These are phyloP conservation scores for Zaprionus davidi DNA, from an alignment of 1,140 invertebrate genomes.

Conservation along the genomic window DNA sequence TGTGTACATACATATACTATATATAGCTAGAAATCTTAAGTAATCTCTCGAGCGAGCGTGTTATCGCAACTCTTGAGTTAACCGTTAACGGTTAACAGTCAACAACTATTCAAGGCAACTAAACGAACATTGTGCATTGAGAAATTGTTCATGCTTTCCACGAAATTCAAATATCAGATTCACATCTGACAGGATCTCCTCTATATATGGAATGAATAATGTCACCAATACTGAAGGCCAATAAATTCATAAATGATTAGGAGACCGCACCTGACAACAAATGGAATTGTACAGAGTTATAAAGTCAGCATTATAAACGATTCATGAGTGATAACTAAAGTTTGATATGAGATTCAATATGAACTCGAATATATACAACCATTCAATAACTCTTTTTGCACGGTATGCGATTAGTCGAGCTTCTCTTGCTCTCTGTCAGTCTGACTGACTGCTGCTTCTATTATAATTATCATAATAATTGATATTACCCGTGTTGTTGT, in stretches of 20 bases:
- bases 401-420: background rate
- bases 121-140: background rate
- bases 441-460: background rate
- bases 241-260: constrained; percentile 3
- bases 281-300: background rate
- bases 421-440: background rate
- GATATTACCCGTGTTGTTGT: constrained; percentile 5
- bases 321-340: background rate
- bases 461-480: constrained; percentile 6
- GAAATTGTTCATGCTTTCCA: no score
- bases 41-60: background rate
- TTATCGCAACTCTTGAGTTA: constrained; percentile 10
- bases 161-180: no score
- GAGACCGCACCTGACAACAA: background rate
- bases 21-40: background rate
- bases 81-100: background rate
- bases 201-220: background rate
- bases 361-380: no score
- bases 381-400: background rate
- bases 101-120: background rate
- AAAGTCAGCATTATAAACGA: background rate
- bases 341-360: background rate
- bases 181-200: no score
- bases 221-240: background rate
- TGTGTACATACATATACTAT: background rate